phyloP scores from a whole-genome alignment of 2,888 invertebrate genomes.

The Galeopsomyia nigrocyanea region DNA sequence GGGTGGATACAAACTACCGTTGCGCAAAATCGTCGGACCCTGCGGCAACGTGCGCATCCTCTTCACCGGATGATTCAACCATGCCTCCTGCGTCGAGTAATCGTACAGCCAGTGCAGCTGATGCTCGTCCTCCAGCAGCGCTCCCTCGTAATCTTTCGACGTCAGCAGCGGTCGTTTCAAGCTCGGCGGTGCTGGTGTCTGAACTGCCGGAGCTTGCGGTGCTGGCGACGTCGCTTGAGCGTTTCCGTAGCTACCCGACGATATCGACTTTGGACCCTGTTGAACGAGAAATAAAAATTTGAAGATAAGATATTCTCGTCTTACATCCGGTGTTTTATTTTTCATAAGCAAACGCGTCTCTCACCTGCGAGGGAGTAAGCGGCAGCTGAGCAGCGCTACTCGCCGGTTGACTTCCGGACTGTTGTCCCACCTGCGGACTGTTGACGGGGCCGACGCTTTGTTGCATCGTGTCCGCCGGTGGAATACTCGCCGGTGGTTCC shows the following conservation, averaged over 20 bases:
- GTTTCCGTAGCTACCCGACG: conserved; percentile 26
- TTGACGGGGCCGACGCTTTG: conserved; percentile 77
- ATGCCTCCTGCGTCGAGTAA: conserved; percentile 77
- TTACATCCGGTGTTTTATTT: background rate
- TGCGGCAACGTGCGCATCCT: conserved; percentile 59
- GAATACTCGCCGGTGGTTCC: conserved; percentile 73
- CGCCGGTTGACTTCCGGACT: conserved; percentile 30
- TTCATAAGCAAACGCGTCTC: background rate
- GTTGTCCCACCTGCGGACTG: conserved; percentile 75
- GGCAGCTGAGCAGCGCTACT: conserved; percentile 38
- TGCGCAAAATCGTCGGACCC: conserved; percentile 55
- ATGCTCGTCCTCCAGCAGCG: conserved; percentile 85
- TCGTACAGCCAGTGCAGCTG: conserved; percentile 88
- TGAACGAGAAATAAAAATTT: background rate
- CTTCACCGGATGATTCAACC: conserved; percentile 93
- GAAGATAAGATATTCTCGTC: background rate
- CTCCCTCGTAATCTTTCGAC: conserved; percentile 83
- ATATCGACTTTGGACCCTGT: conserved; percentile 45
- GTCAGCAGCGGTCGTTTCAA: conserved; percentile 84
- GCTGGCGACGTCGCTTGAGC: conserved; percentile 19
- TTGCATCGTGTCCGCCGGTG: conserved; percentile 25
- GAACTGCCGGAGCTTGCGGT: conserved; percentile 53
- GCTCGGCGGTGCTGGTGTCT: conserved; percentile 77
- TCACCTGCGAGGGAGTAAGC: conserved; percentile 44
- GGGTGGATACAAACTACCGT: conserved; percentile 40